phyloP scores from a whole-genome alignment of 2,113 vertebrate genomes.

The Heterochromis multidens region DNA sequence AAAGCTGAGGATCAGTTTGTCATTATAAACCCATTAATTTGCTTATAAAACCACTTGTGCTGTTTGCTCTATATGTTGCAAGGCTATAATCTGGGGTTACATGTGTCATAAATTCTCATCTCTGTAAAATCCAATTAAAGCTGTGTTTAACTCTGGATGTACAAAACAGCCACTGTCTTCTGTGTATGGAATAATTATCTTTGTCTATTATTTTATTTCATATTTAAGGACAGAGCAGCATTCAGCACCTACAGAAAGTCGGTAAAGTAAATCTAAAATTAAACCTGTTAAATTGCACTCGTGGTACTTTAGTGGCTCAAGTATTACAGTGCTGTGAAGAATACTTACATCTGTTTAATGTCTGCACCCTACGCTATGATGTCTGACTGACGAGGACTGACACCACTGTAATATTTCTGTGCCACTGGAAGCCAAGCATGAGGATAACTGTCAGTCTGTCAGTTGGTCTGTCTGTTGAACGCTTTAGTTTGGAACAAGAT shows the following conservation, averaged over 20 bases:
- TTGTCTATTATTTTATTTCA: not conserved
- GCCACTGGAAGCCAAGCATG: not conserved
- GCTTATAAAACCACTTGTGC: slow-evolving; percentile 51
- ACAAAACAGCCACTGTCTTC: not conserved
- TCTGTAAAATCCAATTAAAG: slow-evolving; percentile 21
- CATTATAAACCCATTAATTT: slow-evolving; percentile 57
- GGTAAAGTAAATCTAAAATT: slow-evolving; percentile 34
- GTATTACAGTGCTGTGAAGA: slow-evolving; percentile 35
- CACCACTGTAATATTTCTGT: not conserved
- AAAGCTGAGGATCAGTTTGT: slow-evolving; percentile 48
- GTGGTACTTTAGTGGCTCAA: slow-evolving; percentile 20
- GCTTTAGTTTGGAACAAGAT: not conserved
- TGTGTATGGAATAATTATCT: not conserved
- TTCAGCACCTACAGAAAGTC: not conserved
- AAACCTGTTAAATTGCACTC: slow-evolving; percentile 40
- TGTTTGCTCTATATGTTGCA: slow-evolving; percentile 43
- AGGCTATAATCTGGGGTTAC: slow-evolving; percentile 54
- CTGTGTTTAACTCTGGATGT: slow-evolving; percentile 1
- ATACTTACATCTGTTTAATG: slow-evolving; percentile 24
- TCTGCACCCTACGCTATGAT: not conserved
- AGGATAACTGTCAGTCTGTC: slow-evolving; percentile 6
- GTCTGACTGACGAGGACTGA: slow-evolving; percentile 28
- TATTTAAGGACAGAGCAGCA: not conserved
- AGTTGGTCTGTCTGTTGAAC: not conserved
- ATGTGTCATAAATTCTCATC: slow-evolving; percentile 40